Evolutionary conservation across 92 coral and sea anemone genomes (phyloP).

Genomic region (Porites lobata): DNA sequence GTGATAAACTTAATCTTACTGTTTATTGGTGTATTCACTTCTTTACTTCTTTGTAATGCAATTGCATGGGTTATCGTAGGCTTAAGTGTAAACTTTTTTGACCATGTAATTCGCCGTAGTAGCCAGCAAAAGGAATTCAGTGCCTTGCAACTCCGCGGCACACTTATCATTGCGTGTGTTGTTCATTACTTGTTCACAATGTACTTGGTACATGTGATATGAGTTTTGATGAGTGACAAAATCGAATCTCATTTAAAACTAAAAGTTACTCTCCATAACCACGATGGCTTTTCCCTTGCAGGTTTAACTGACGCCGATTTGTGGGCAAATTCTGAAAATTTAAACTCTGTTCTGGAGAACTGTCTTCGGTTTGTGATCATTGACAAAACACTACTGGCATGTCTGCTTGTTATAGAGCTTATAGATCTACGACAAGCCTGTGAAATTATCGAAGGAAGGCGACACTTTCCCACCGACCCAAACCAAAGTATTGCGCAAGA

Average conservation of each 20-base stretch:
- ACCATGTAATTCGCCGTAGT: no score
- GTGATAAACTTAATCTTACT: background rate
- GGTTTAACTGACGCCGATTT: constrained; percentile 72
- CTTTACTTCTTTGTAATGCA: background rate
- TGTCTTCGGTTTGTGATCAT: constrained; percentile 88
- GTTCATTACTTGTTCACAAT: no score
- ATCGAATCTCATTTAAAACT: no score
- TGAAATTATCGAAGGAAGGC: constrained; percentile 15
- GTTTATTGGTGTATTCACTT: background rate
- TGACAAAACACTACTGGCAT: constrained; percentile 88
- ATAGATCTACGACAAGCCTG: constrained; percentile 54
- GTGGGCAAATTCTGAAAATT: constrained; percentile 79
- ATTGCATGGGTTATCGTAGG: no score
- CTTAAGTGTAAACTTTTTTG: no score
- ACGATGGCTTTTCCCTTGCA: background rate
- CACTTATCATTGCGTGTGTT: no score
- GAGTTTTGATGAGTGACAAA: no score
- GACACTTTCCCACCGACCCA: background rate
- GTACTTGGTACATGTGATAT: no score
- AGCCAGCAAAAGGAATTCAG: no score
- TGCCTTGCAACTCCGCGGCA: no score
- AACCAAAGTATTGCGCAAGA: constrained; percentile 8
- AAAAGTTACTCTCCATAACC: no score
- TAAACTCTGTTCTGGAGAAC: constrained; percentile 77
- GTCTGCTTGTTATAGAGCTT: constrained; percentile 83